phyloP scores from a whole-genome alignment of 2,113 vertebrate species.

The Cranoglanis bouderius region DNA sequence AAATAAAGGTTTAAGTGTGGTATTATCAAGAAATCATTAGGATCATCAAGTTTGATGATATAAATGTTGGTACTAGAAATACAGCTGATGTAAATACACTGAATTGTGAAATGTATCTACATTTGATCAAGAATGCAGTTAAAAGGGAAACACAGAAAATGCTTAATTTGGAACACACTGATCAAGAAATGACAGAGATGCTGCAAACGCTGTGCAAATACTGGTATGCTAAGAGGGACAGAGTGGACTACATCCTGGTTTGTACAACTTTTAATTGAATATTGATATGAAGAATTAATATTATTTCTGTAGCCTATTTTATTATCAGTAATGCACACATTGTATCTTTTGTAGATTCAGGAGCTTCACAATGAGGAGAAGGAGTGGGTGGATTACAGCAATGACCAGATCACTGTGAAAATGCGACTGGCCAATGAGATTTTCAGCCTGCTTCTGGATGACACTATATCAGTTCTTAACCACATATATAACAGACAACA shows the following conservation, averaged over 20 bases:
- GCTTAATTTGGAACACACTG: constrained; percentile 69
- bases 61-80: neutral
- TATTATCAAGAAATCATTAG: constrained; percentile 1
- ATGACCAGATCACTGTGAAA: constrained; percentile 72
- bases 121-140: constrained; percentile 58
- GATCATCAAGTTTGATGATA: neutral
- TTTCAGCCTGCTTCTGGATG: constrained; percentile 67
- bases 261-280: constrained; percentile 42
- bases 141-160: constrained; percentile 66
- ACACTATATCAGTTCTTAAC: constrained; percentile 71
- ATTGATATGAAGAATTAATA: neutral
- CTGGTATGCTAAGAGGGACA: constrained; percentile 67
- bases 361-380: constrained; percentile 69
- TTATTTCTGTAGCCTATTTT: neutral
- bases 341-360: constrained; percentile 62
- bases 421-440: constrained; percentile 69
- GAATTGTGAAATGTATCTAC: constrained; percentile 4
- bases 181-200: constrained; percentile 68
- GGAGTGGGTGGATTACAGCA: constrained; percentile 65
- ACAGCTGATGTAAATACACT: neutral
- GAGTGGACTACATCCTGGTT: constrained; percentile 74
- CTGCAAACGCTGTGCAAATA: constrained; percentile 69
- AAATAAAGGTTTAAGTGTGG: neutral
- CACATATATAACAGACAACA: constrained; percentile 50
- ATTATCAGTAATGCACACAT: neutral